Base-by-base conservation (phyloP, 2,888 invertebrate species). In the Acleris emargana region DNA sequence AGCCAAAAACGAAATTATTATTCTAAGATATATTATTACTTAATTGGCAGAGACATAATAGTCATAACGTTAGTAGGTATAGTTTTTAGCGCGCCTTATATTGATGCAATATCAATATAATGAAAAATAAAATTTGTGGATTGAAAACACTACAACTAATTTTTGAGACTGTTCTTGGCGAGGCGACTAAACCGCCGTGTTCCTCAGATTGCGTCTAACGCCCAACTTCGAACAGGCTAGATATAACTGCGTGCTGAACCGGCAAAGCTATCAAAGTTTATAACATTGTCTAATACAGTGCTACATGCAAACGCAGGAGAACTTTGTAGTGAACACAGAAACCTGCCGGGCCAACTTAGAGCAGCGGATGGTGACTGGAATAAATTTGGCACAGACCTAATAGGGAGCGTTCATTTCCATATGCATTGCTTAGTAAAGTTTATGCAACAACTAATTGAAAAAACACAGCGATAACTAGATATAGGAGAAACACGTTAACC, bases 191-290 rank as follows among this genome's bases (percentile, higher is more conserved):
- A 20, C 16, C 18, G 45, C 45, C 50, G 38, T 66, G 51, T 54
- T 45, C 38, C 60, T 61, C 55, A 57, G 66, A 66, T 66, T 60
- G 66, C 59, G n/a, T 32, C 50, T 57, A 57, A 51, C 50, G 57
- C 57, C 51, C 57, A 61, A 66, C 66, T 66, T 51, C 20, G 51
- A 32, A 25, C 38, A 38, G 32, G 42, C 43, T 51, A 57, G 45
- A 20, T 66, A 66, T 57, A 57, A 61, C 60, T 66, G 66, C 52
- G 61, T 66, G 32, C 58, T 49, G 32, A 61, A 32, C 51, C 28
- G 51, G 58, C 49, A 58, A 66, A 66, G 57, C 66, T 61, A 66
- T 61, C 66, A 61, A 57, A 66, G 60, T 66, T 66, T 61, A 66
- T 66, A 61, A 66, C 60, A 61, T 60, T 66, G 60, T 66, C 66